phyloP scores from a whole-genome alignment of 2,797 vertebrate genomes.

The Myotis pilosus region DNA sequence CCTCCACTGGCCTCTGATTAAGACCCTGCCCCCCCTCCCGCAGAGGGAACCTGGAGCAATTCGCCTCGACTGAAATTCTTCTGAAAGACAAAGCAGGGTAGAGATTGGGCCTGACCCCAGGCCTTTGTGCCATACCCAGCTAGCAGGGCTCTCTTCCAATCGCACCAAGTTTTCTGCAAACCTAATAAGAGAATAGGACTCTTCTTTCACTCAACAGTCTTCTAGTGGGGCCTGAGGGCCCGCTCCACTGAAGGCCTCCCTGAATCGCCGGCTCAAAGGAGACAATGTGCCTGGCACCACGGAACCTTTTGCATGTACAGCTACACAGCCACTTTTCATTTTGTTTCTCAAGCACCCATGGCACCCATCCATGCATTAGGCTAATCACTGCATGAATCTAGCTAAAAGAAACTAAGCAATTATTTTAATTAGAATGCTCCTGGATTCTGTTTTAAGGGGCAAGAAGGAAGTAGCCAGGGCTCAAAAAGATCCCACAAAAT shows the following conservation, averaged over 20 bases:
- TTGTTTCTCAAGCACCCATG: conserved; percentile 62
- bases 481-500: conserved; percentile 79
- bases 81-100: conserved; percentile 64
- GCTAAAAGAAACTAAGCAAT: conserved; percentile 78
- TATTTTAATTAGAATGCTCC: conserved; percentile 80
- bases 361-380: conserved; percentile 75
- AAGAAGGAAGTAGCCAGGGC: conserved; percentile 75
- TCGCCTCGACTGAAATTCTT: conserved; percentile 16
- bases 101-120: conserved; percentile 49
- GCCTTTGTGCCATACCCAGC: conserved; percentile 26
- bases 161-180: conserved; percentile 8
- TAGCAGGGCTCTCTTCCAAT: conserved; percentile 60
- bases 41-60: background rate
- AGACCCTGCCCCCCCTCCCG: background rate
- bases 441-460: conserved; percentile 78
- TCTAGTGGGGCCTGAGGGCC: background rate
- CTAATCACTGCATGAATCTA: conserved; percentile 75
- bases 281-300: conserved; percentile 51
- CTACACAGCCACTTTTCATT: conserved; percentile 68
- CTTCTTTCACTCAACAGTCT: conserved; percentile 54
- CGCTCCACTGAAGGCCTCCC: conserved; percentile 60
- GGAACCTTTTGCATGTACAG: conserved; percentile 60
- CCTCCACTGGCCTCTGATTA: background rate
- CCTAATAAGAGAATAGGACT: conserved; percentile 49
- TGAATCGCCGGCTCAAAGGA: conserved; percentile 41